Conservation (phyloP, 2,797 vertebrate genomes). For the Xiphophorus birchmanni region DNA sequence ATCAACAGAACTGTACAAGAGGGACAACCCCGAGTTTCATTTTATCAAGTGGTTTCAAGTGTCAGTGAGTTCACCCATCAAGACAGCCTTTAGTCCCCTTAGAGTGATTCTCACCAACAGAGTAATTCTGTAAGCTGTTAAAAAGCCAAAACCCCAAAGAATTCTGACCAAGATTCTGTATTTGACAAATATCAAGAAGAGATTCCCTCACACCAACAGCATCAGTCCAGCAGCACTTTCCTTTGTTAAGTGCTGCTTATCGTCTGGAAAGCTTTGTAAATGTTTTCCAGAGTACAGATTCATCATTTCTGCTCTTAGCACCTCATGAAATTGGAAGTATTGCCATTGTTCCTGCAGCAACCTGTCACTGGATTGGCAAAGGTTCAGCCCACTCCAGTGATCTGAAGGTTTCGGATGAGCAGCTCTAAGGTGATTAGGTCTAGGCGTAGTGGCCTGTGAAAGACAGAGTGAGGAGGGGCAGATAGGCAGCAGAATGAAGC, state of each 20-base stretch:
- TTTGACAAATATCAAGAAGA: background rate
- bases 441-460: slow-evolving; percentile 33
- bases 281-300: background rate
- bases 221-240: background rate
- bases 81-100: background rate
- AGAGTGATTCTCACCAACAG: background rate
- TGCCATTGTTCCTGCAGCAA: slow-evolving; percentile 14
- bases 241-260: slow-evolving; percentile 1
- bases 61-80: background rate
- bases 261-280: background rate
- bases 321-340: slow-evolving; percentile 11
- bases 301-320: slow-evolving; percentile 5
- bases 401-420: slow-evolving; percentile 42
- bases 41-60: slow-evolving; percentile 1
- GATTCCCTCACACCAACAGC: background rate
- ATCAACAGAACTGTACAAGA: background rate
- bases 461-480: slow-evolving; percentile 30
- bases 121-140: background rate
- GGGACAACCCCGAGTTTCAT: background rate
- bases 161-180: background rate
- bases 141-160: background rate
- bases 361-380: background rate
- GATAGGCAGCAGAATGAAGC: slow-evolving; percentile 44
- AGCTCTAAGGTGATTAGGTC: slow-evolving; percentile 48
- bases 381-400: slow-evolving; percentile 18